Conservation (phyloP, 2,797 vertebrate genomes). For the Kryptopterus vitreolus region DNA sequence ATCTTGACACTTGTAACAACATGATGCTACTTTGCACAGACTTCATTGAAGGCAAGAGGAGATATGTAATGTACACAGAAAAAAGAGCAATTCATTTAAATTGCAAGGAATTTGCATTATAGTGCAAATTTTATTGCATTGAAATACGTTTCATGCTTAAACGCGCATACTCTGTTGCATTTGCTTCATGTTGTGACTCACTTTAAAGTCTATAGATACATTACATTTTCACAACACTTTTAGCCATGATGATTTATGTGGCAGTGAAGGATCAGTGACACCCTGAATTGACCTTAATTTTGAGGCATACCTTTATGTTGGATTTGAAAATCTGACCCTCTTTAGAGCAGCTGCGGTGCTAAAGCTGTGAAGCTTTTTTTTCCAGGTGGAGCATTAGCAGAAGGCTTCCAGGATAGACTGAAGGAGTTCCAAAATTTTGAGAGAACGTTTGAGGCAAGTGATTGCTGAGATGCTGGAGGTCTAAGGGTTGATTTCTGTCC, state of each 20-base stretch:
- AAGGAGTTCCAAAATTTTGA: slow-evolving; percentile 80
- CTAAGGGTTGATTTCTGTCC: no score
- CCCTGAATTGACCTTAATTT: slow-evolving; percentile 2
- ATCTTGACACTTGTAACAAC: neutral
- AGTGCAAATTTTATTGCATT: neutral
- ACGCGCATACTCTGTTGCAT: neutral
- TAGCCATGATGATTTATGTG: neutral
- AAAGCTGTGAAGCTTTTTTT: slow-evolving; percentile 9
- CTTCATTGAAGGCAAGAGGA: neutral
- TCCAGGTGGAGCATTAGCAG: slow-evolving; percentile 77
- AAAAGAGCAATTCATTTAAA: neutral
- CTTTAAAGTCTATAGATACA: neutral
- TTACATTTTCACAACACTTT: neutral
- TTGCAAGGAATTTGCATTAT: neutral
- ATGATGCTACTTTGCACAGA: neutral
- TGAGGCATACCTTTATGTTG: neutral
- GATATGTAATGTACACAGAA: neutral
- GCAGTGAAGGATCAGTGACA: neutral
- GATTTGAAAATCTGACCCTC: neutral
- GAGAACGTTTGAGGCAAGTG: slow-evolving; percentile 78
- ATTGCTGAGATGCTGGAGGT: neutral
- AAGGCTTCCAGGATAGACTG: slow-evolving; percentile 78
- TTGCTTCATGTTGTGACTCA: neutral
- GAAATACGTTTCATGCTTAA: neutral
- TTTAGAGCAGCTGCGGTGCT: neutral